A percentile compares a stretch with the other conserved stretches of the same genome.
These are phyloP conservation scores for Drosophila quadrilineata DNA, from an alignment of 1,140 invertebrate species.

Conservation along the genomic window DNA sequence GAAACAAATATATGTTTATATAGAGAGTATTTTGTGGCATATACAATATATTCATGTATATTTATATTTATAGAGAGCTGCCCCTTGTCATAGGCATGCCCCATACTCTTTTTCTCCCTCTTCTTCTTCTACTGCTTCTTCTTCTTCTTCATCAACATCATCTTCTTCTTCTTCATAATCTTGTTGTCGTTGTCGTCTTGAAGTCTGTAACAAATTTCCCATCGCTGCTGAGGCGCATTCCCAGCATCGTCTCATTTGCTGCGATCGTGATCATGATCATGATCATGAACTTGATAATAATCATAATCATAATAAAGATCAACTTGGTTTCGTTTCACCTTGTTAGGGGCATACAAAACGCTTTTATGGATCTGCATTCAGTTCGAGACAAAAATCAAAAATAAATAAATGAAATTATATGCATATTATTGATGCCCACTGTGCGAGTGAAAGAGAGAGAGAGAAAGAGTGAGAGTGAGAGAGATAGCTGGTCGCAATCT, in stretches of 20 bases:
- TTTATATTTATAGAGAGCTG: conserved; percentile 50
- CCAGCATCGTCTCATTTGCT: background rate
- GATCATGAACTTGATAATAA: conserved; percentile 8
- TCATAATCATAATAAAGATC: conserved; percentile 25
- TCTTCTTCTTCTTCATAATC: no score
- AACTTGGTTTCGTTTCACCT: conserved; percentile 67
- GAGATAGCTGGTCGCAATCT: conserved; percentile 35
- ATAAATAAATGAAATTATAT: conserved; percentile 71
- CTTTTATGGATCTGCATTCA: conserved; percentile 51
- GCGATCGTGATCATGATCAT: conserved; percentile 17
- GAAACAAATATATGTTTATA: conserved; percentile 18
- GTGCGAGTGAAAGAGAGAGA: conserved; percentile 33
- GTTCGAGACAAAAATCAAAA: conserved; percentile 9
- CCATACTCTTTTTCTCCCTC: no score
- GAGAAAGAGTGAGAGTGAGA: conserved; percentile 28
- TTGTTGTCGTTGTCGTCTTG: conserved; percentile 33
- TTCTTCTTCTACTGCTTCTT: no score
- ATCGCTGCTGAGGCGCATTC: conserved; percentile 40
- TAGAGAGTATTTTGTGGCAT: no score
- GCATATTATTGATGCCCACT: conserved; percentile 42
- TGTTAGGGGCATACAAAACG: conserved; percentile 69
- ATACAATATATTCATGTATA: conserved; percentile 31
- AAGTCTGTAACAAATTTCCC: conserved; percentile 63
- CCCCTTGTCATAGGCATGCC: no score
- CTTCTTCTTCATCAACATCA: no score